Evolutionary conservation across 2,888 invertebrate species (phyloP).

Genomic region (Eupithecia insigniata): DNA sequence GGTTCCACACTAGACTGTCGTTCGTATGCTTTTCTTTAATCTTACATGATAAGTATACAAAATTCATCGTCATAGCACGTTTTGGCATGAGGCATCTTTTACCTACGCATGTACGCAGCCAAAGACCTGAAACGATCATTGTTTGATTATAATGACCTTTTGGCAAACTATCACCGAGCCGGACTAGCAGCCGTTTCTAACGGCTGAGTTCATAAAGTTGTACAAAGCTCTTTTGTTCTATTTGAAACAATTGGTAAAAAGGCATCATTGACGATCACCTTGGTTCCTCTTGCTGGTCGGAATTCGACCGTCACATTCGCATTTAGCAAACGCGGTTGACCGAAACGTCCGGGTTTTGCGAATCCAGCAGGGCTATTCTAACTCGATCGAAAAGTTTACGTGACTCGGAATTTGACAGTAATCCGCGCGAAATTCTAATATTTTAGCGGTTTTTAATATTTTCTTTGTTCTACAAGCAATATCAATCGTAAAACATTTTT

Average conservation of each 20-base stretch:
- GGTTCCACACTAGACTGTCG: constrained; percentile 52
- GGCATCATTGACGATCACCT: constrained; percentile 63
- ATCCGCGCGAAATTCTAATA: no score
- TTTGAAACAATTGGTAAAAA: constrained; percentile 61
- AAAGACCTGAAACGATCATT: constrained; percentile 5
- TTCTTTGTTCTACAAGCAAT: no score
- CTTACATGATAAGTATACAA: constrained; percentile 23
- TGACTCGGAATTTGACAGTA: no score
- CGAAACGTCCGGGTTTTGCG: constrained; percentile 44
- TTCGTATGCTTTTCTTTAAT: constrained; percentile 49
- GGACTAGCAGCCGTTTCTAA: constrained; percentile 2
- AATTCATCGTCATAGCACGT: background rate
- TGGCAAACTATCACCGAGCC: background rate
- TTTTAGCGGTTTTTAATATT: no score
- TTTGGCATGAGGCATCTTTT: constrained; percentile 2
- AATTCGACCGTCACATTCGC: constrained; percentile 43
- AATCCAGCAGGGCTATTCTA: no score
- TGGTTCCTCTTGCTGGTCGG: constrained; percentile 51
- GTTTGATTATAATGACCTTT: background rate
- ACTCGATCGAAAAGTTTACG: no score
- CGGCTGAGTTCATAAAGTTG: constrained; percentile 16
- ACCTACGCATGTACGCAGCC: background rate
- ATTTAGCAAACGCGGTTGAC: constrained; percentile 57
- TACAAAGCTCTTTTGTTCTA: constrained; percentile 62
- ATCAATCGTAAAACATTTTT: no score